phyloP scores from a whole-genome alignment of 2,113 vertebrate genomes.

The Gopherus evgoodei region DNA sequence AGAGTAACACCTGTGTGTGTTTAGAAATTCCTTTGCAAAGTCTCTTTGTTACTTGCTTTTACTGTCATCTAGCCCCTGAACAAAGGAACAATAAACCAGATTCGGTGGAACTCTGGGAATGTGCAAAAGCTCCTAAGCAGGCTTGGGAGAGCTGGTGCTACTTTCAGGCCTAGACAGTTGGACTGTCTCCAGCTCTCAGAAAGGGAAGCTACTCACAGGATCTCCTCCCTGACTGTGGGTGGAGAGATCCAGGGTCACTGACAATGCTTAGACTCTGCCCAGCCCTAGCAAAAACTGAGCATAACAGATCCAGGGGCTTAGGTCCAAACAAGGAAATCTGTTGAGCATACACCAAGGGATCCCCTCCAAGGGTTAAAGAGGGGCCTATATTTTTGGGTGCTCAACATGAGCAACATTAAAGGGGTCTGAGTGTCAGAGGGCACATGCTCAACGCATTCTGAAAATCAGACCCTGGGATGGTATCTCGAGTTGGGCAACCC shows the following conservation, averaged over 20 bases:
- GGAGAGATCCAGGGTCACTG: too few species aligned
- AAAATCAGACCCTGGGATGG: neutral
- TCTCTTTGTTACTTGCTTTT: neutral
- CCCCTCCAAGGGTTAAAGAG: neutral
- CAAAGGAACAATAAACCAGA: neutral
- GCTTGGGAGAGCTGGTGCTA: neutral
- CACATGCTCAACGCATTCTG: neutral
- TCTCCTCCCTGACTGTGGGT: too few species aligned
- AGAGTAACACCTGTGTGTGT: rapidly evolving
- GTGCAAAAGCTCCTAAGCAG: neutral
- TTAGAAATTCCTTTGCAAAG: neutral
- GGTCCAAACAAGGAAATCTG: neutral
- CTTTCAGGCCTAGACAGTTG: neutral
- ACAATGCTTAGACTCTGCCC: too few species aligned
- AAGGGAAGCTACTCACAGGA: too few species aligned
- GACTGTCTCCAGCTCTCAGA: neutral
- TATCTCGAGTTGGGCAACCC: neutral
- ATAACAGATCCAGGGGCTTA: neutral
- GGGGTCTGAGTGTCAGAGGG: neutral
- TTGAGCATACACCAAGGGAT: too few species aligned
- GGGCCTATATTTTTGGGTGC: neutral
- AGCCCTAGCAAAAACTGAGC: neutral
- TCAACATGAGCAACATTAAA: neutral
- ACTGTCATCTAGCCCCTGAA: neutral
- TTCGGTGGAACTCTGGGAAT: neutral